phyloP scores from a whole-genome alignment of 2,888 invertebrate species.

The Volucella inflata region DNA sequence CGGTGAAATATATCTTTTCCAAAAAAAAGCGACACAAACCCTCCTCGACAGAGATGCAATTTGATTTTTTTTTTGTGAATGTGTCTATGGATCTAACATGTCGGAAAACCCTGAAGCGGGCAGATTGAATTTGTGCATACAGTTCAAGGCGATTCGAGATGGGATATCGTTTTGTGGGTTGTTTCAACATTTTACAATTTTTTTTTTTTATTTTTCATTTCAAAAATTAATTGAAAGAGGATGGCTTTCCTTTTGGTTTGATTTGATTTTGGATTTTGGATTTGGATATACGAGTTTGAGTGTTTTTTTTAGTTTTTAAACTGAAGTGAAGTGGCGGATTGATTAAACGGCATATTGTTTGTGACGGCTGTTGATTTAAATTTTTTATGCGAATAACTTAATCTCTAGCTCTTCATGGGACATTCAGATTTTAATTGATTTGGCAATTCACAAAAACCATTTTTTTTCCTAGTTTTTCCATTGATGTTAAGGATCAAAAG shows the following conservation, averaged over 20 bases:
- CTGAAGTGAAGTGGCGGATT: slow-evolving; percentile 28
- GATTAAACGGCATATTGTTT: slow-evolving; percentile 57
- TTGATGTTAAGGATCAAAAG: no score
- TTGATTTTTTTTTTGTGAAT: slow-evolving; percentile 52
- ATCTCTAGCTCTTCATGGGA: neutral
- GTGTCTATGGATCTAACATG: slow-evolving; percentile 59
- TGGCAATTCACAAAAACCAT: neutral
- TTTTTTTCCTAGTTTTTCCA: no score
- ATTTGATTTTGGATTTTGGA: slow-evolving; percentile 45
- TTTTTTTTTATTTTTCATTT: slow-evolving; percentile 4
- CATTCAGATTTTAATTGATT: slow-evolving; percentile 40
- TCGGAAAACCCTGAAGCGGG: slow-evolving; percentile 15
- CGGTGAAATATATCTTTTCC: neutral
- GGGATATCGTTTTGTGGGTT: slow-evolving; percentile 69
- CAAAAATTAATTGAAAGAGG: slow-evolving; percentile 30
- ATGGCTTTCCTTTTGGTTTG: slow-evolving; percentile 3
- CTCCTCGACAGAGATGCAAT: slow-evolving; percentile 40
- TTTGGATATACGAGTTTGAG: no score
- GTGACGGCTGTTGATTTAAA: slow-evolving; percentile 53
- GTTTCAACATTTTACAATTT: slow-evolving; percentile 4
- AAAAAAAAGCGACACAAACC: neutral
- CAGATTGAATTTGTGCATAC: slow-evolving; percentile 59
- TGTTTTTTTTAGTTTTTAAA: neutral
- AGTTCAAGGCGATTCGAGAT: slow-evolving; percentile 63
- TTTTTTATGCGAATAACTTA: slow-evolving; percentile 29